phyloP scores from a whole-genome alignment of 2,888 invertebrate genomes.

The Ormyrus rosae region DNA sequence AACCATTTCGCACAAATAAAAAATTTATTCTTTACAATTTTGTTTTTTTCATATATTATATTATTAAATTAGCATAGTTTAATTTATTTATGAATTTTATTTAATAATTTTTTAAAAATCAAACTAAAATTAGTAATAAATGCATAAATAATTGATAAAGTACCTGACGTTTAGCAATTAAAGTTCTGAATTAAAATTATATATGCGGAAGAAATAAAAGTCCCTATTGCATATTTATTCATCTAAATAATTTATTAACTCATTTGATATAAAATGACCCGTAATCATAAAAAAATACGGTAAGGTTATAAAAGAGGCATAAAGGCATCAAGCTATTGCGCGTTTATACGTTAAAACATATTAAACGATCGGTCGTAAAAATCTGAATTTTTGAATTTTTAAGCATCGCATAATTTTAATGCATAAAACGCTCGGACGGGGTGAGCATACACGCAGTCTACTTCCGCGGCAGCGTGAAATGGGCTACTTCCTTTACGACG shows the following conservation, averaged over 20 bases:
- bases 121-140: too few species aligned
- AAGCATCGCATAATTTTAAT: slow-evolving; percentile 56
- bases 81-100: too few species aligned
- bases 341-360: slow-evolving; percentile 41
- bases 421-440: slow-evolving; percentile 32
- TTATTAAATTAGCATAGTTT: too few species aligned
- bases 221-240: slow-evolving; percentile 3
- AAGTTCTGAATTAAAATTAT: slow-evolving; percentile 2
- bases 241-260: slow-evolving; percentile 41
- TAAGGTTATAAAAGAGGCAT: slow-evolving; percentile 45
- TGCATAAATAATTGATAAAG: too few species aligned
- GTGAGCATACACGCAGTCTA: background rate
- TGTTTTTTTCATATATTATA: too few species aligned
- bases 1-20: too few species aligned
- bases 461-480: slow-evolving; percentile 19
- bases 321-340: slow-evolving; percentile 53
- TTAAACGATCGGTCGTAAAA: slow-evolving; percentile 58
- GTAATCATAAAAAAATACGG: slow-evolving; percentile 30
- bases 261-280: slow-evolving; percentile 44
- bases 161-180: too few species aligned
- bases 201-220: background rate
- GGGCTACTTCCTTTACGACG: slow-evolving; percentile 52
- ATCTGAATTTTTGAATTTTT: slow-evolving; percentile 58
- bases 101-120: too few species aligned
- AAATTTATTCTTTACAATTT: too few species aligned